phyloP scores from a whole-genome alignment of 1,140 invertebrate species.

The Dendrolimus kikuchii region DNA sequence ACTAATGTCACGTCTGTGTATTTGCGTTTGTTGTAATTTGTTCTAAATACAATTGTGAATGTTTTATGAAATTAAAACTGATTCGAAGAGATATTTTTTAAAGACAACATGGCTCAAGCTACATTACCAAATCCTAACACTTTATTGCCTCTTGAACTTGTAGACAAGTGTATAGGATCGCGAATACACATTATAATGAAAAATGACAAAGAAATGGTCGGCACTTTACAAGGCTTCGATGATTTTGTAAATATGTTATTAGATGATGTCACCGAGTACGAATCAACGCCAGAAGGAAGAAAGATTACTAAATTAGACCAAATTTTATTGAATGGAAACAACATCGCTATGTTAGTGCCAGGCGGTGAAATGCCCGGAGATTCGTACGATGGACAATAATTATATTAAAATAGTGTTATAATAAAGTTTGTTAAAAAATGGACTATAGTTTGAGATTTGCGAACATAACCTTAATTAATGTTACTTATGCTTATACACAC shows the following conservation, averaged over 20 bases:
- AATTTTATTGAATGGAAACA: constrained; percentile 99
- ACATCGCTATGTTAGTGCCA: constrained; percentile 94
- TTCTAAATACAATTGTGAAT: too few relatives aligned
- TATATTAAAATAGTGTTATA: constrained; percentile 9
- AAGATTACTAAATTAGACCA: constrained; percentile 97
- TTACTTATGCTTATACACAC: too few relatives aligned
- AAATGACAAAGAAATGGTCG: constrained; percentile 99
- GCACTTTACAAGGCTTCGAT: constrained; percentile 97
- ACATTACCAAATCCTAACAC: constrained; percentile 58
- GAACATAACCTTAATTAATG: background rate
- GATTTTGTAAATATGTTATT: constrained; percentile 99
- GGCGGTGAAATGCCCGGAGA: constrained; percentile 67
- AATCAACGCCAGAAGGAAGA: constrained; percentile 96
- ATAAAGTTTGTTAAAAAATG: constrained; percentile 10
- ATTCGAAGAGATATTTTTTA: background rate
- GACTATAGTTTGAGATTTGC: background rate
- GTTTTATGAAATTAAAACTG: too few relatives aligned
- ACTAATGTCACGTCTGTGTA: too few relatives aligned
- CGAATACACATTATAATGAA: constrained; percentile 99
- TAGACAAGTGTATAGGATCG: constrained; percentile 99
- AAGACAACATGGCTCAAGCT: constrained; percentile 38
- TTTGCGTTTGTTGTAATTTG: too few relatives aligned
- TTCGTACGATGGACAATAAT: constrained; percentile 48
- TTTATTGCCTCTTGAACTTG: constrained; percentile 82
- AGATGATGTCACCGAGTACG: constrained; percentile 95